A percentile compares a stretch with the other conserved stretches of the same genome.
These are phyloP conservation scores for Tonatia bakeri DNA, from an alignment of 2,113 vertebrate genomes.

Conservation along the genomic window DNA sequence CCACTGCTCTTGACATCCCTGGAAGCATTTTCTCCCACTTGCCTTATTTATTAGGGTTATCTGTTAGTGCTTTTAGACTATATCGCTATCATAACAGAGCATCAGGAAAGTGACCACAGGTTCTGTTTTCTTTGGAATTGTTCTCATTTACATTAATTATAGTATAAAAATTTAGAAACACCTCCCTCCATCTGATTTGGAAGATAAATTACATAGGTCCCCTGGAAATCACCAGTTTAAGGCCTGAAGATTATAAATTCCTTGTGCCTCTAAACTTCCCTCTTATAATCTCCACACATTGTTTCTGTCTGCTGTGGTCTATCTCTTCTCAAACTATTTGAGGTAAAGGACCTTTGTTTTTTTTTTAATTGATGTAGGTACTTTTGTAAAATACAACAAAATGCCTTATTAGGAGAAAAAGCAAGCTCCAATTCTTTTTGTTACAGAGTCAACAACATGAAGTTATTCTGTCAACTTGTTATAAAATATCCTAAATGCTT, in stretches of 20 bases:
- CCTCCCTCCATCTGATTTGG: background rate
- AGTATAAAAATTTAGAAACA: background rate
- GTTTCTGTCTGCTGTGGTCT: background rate
- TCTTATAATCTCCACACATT: background rate
- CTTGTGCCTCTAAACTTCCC: background rate
- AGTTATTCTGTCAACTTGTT: background rate
- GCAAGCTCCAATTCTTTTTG: background rate
- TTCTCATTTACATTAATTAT: background rate
- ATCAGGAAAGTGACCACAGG: background rate
- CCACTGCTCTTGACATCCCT: background rate
- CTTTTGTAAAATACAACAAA: background rate
- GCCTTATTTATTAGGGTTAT: background rate
- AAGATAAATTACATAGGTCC: background rate
- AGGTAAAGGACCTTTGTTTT: background rate
- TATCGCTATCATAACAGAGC: background rate
- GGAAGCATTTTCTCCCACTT: background rate
- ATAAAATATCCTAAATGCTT: background rate
- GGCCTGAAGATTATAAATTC: background rate
- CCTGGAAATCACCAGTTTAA: background rate
- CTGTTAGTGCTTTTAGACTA: background rate
- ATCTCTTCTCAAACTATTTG: background rate
- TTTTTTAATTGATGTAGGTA: background rate
- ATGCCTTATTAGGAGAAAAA: background rate
- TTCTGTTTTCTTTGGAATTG: background rate
- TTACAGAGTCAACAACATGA: background rate